Conservation (phyloP, 2,113 vertebrate species). For the Anas platyrhynchos region DNA sequence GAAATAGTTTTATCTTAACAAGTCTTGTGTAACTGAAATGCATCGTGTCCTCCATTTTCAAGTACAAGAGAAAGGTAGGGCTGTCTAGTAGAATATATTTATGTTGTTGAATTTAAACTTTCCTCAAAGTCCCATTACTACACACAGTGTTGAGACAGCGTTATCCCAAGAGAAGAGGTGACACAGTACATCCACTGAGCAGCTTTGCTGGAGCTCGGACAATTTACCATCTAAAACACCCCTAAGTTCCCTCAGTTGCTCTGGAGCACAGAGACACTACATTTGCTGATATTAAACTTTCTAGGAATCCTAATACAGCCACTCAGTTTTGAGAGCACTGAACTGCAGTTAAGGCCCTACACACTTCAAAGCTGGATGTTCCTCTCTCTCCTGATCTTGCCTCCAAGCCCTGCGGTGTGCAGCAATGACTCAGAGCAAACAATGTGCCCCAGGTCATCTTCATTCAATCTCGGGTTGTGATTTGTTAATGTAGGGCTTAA, state of each 20-base stretch:
- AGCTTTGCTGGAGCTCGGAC: neutral
- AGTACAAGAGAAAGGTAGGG: constrained; percentile 4
- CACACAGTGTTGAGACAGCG: neutral
- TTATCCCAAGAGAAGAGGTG: neutral
- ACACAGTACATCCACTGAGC: neutral
- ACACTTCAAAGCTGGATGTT: neutral
- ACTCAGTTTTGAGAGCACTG: neutral
- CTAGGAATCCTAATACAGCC: neutral
- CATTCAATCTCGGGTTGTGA: neutral
- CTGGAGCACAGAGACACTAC: neutral
- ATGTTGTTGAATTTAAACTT: neutral
- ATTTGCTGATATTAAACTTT: neutral
- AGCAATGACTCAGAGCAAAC: neutral
- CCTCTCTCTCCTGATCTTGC: neutral
- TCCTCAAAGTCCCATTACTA: neutral
- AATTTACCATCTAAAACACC: neutral
- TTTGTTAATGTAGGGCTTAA: neutral
- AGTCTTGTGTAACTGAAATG: neutral
- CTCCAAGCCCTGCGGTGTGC: neutral
- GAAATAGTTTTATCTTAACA: neutral
- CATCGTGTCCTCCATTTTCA: neutral
- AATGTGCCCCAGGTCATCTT: neutral
- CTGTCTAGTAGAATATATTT: neutral
- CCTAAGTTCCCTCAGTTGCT: neutral
- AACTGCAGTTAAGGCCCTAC: neutral